Conservation (phyloP, 2,888 invertebrate genomes). For the Epirrita christyi region DNA sequence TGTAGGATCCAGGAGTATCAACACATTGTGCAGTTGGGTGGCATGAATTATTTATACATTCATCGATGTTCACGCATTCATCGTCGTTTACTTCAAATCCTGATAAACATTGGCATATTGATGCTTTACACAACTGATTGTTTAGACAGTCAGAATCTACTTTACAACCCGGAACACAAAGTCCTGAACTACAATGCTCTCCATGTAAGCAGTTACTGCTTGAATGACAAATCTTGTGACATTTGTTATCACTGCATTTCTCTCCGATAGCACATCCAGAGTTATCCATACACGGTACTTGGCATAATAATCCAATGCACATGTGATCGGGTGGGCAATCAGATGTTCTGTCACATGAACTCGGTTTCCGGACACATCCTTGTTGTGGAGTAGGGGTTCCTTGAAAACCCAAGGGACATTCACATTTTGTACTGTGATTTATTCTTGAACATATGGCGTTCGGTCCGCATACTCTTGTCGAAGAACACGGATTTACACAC, state of each 20-base stretch:
- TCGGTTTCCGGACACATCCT: conserved; percentile 94
- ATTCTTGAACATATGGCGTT: conserved; percentile 92
- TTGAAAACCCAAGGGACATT: conserved; percentile 93
- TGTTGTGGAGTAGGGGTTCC: conserved; percentile 95
- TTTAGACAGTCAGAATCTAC: conserved; percentile 91
- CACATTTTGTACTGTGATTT: conserved; percentile 90
- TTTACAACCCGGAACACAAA: conserved; percentile 93
- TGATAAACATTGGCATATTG: conserved; percentile 90
- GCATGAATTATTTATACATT: conserved; percentile 91
- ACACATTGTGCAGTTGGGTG: conserved; percentile 92
- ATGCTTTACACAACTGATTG: conserved; percentile 90
- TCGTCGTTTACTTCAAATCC: conserved; percentile 90
- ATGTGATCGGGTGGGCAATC: conserved; percentile 91
- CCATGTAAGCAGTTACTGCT: conserved; percentile 96
- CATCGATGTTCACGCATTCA: conserved; percentile 93
- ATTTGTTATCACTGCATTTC: conserved; percentile 90
- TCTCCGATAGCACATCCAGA: conserved; percentile 93
- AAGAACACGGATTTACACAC: conserved; percentile 93
- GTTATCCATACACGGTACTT: conserved; percentile 90
- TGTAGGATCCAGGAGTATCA: conserved; percentile 92
- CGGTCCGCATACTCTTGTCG: conserved; percentile 91
- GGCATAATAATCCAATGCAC: conserved; percentile 92
- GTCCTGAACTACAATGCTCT: conserved; percentile 93
- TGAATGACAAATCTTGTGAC: conserved; percentile 94
- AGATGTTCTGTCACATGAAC: conserved; percentile 86